Conservation (phyloP, 2,888 invertebrate species). For the Papilio elwesi region DNA sequence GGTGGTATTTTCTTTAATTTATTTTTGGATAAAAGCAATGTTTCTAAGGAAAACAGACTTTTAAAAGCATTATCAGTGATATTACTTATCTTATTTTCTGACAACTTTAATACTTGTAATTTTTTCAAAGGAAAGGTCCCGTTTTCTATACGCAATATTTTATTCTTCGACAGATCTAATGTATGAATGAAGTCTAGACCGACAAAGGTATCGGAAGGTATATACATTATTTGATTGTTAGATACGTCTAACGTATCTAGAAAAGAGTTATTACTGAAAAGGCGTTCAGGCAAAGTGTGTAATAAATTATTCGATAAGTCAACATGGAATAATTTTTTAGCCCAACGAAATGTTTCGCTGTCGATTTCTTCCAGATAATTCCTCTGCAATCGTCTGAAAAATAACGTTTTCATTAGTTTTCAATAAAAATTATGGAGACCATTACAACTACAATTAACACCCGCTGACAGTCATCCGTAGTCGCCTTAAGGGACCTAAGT, state of each 20-base stretch:
- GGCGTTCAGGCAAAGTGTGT: constrained; percentile 79
- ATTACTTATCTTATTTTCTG: constrained; percentile 87
- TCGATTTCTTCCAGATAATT: constrained; percentile 87
- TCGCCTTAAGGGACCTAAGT: no score
- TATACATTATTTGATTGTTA: constrained; percentile 84
- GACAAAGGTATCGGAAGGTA: constrained; percentile 84
- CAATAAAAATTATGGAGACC: background rate
- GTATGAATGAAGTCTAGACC: constrained; percentile 85
- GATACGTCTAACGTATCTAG: constrained; percentile 87
- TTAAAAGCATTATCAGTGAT: constrained; percentile 84
- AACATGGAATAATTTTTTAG: constrained; percentile 86
- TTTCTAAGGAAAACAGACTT: constrained; percentile 78
- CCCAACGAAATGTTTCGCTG: constrained; percentile 81
- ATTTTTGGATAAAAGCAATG: constrained; percentile 83
- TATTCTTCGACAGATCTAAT: constrained; percentile 88
- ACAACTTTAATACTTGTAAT: constrained; percentile 86
- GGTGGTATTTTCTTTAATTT: constrained; percentile 77
- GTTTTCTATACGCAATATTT: constrained; percentile 84
- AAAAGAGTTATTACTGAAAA: constrained; percentile 84
- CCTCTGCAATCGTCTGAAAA: constrained; percentile 86
- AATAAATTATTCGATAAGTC: constrained; percentile 88
- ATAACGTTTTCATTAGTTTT: constrained; percentile 37
- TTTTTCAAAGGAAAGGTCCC: constrained; percentile 83
- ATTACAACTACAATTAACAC: background rate
- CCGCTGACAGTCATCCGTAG: no score